Evolutionary conservation across 2,888 invertebrate species (phyloP).

Genomic region (Standfussiana lucernea): DNA sequence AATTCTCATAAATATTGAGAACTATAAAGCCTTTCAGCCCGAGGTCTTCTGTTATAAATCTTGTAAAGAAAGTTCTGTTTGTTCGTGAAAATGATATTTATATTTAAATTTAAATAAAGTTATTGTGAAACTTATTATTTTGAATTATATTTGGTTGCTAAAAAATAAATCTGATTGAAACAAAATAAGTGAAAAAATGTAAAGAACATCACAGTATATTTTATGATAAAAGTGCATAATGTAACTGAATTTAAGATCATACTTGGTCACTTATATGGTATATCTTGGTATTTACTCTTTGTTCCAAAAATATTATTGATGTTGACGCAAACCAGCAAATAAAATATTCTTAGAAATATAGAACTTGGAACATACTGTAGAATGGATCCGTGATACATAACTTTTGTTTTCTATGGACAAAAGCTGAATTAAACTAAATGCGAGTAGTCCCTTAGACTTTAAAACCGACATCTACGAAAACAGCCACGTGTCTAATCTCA

Average conservation of each 20-base stretch:
- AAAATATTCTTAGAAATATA: neutral
- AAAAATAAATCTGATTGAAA: neutral
- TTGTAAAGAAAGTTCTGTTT: conserved; percentile 14
- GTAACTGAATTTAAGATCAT: neutral
- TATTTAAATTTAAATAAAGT: conserved; percentile 7
- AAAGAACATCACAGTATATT: neutral
- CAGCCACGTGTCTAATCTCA: conserved; percentile 12
- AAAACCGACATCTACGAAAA: neutral
- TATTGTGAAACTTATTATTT: neutral
- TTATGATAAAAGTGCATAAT: neutral
- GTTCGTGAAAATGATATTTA: conserved; percentile 15
- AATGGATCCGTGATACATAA: too few species aligned
- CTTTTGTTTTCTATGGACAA: too few species aligned
- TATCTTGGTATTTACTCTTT: neutral
- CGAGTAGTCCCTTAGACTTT: neutral
- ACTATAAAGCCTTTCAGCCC: conserved; percentile 61
- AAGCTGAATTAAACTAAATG: too few species aligned
- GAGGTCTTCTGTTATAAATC: conserved; percentile 19
- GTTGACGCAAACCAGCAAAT: neutral
- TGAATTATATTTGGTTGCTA: neutral
- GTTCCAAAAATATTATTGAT: neutral
- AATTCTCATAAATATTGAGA: conserved; percentile 75
- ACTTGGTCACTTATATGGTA: neutral
- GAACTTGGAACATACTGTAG: neutral
- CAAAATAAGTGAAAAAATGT: neutral